Percentiles rank a stretch among this genome's conserved stretches.
Conservation (phyloP, 2,888 invertebrate genomes). For the Chymomyza fuscimana region DNA sequence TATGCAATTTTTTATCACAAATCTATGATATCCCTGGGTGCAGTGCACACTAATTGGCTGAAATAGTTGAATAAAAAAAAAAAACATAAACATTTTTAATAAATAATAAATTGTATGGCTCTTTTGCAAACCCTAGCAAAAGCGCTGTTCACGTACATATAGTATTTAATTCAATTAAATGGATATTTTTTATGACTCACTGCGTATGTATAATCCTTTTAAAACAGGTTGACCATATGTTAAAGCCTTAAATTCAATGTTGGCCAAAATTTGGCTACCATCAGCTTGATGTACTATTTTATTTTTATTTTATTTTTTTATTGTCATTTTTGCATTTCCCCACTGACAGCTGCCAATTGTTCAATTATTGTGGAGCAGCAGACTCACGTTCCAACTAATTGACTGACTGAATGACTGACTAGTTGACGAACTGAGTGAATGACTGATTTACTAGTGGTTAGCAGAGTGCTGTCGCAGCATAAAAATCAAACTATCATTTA, state of each 20-base stretch:
- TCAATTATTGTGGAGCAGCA: slow-evolving; percentile 60
- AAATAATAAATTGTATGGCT: background rate
- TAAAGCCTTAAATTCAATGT: background rate
- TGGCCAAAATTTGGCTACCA: background rate
- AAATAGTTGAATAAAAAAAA: background rate
- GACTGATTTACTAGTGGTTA: slow-evolving; percentile 47
- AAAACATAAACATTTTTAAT: background rate
- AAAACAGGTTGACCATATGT: background rate
- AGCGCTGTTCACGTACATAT: too few species aligned
- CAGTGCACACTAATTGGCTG: background rate
- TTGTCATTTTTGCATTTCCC: background rate
- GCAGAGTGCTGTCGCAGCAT: slow-evolving; percentile 37
- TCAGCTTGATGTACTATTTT: background rate
- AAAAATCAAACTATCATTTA: slow-evolving; percentile 62
- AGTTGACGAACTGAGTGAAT: background rate
- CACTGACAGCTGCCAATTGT: slow-evolving; percentile 63
- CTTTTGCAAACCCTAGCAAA: background rate
- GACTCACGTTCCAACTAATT: slow-evolving; percentile 27
- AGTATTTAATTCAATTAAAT: background rate
- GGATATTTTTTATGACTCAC: background rate
- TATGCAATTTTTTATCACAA: too few species aligned
- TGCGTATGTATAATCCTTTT: background rate
- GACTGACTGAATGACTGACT: slow-evolving; percentile 9
- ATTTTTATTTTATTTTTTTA: background rate
- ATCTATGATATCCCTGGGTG: too few species aligned